Evolutionary conservation across 2,888 invertebrate genomes (phyloP).

Genomic region (Ariolimax columbianus): DNA sequence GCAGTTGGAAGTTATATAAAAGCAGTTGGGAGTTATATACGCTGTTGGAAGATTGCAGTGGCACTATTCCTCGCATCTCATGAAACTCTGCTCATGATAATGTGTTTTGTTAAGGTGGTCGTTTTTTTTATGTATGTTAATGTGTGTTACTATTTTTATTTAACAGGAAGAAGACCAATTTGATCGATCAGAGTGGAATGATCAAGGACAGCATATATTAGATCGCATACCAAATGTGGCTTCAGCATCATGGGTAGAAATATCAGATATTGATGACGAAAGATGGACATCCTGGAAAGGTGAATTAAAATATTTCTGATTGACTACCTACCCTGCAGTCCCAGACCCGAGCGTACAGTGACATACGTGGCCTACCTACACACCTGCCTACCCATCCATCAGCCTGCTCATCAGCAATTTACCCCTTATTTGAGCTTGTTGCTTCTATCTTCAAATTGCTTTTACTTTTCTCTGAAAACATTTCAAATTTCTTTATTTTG

Average conservation of each 20-base stretch:
- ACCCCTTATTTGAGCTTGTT: not conserved
- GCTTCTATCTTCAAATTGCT: not conserved
- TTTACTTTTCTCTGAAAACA: not conserved
- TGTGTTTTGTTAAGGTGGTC: no score
- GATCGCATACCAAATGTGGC: not conserved
- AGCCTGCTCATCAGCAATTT: not conserved
- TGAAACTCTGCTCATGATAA: no score
- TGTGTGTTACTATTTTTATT: not conserved
- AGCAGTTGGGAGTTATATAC: no score
- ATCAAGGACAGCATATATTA: not conserved
- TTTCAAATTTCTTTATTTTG: not conserved
- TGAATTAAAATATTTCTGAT: conserved; percentile 46
- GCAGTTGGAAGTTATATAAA: no score
- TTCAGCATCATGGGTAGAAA: not conserved
- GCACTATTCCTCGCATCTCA: no score
- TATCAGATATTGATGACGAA: conserved; percentile 23
- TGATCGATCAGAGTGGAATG: not conserved
- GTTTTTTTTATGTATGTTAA: no score
- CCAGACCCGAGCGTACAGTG: not conserved
- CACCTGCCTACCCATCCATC: no score
- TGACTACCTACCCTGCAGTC: not conserved
- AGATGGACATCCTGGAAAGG: conserved; percentile 23
- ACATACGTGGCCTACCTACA: not conserved
- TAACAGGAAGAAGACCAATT: not conserved
- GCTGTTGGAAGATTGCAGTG: no score